These are phyloP conservation scores for Drosophila acutilabella DNA, from an alignment of 2,888 invertebrate species.

Conservation along the genomic window DNA sequence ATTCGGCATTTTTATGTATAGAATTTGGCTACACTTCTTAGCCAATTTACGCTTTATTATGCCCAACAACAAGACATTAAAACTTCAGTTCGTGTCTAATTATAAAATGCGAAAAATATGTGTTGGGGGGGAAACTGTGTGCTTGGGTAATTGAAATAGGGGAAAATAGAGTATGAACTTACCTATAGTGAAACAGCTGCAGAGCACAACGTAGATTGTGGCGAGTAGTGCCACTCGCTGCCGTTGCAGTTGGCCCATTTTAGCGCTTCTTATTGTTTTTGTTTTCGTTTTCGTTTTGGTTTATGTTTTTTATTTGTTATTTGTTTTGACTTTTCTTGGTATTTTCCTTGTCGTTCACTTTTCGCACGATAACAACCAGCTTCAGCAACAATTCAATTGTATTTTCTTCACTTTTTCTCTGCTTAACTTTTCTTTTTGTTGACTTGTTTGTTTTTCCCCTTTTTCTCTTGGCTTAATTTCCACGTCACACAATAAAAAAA, in stretches of 20 bases:
- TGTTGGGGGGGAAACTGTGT: too few relatives aligned
- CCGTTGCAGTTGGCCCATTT: conserved; percentile 69
- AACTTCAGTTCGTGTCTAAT: conserved; percentile 58
- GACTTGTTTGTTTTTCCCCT: background rate
- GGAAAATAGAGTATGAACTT: conserved; percentile 33
- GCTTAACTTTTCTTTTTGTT: conserved; percentile 20
- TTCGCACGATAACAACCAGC: conserved; percentile 28
- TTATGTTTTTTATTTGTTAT: conserved; percentile 1
- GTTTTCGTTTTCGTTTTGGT: background rate
- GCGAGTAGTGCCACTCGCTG: conserved; percentile 65
- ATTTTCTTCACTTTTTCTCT: conserved; percentile 13
- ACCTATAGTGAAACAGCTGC: conserved; percentile 72
- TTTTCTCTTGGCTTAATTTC: conserved; percentile 13
- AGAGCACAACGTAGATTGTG: conserved; percentile 55
- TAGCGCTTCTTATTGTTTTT: conserved; percentile 20
- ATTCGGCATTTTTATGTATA: conserved; percentile 2
- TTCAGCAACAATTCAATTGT: conserved; percentile 38
- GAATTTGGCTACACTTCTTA: conserved; percentile 16
- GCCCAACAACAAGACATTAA: conserved; percentile 18
- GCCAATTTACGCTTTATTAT: conserved; percentile 33
- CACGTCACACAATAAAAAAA: conserved; percentile 52
- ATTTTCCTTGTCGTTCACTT: conserved; percentile 40
- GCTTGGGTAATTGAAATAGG: background rate
- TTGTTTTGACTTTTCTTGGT: conserved; percentile 28
- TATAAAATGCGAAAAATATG: conserved; percentile 37